Evolutionary conservation across 2,797 vertebrate genomes (phyloP).

Genomic region (Notolepis coatsorum): DNA sequence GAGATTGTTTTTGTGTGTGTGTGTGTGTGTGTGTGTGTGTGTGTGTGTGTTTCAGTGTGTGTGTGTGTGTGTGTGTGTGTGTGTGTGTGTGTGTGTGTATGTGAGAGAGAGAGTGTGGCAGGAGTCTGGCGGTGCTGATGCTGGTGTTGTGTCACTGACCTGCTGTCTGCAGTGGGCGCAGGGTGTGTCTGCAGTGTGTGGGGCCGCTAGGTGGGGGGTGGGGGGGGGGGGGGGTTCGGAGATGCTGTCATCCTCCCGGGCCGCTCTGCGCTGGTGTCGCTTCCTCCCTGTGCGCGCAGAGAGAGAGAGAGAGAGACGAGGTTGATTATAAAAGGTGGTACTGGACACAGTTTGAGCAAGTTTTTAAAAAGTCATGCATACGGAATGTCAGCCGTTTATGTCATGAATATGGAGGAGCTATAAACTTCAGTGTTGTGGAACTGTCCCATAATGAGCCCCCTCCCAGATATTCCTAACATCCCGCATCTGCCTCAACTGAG

Average conservation of each 20-base stretch:
- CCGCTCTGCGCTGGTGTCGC: slow-evolving; percentile 20
- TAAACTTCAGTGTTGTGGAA: no score
- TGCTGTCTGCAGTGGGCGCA: slow-evolving; percentile 64
- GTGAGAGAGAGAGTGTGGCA: slow-evolving; percentile 4
- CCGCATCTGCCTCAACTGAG: no score
- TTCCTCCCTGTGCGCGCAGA: slow-evolving; percentile 31
- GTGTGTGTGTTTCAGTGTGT: slow-evolving; percentile 40
- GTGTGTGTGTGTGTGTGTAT: slow-evolving; percentile 11
- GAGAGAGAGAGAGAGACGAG: slow-evolving; percentile 21
- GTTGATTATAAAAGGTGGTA: no score
- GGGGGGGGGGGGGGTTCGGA: slow-evolving; percentile 47
- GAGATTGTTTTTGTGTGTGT: slow-evolving; percentile 66
- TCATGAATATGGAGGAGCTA: no score
- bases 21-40: slow-evolving; percentile 9
- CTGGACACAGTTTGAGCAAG: no score
- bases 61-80: slow-evolving; percentile 67
- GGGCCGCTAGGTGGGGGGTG: no score
- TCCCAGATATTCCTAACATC: no score
- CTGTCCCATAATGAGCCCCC: no score
- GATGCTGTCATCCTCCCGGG: slow-evolving; percentile 54
- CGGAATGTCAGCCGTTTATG: no score
- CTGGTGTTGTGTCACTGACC: slow-evolving; percentile 65
- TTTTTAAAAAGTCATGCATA: no score
- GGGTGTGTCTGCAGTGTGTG: slow-evolving; percentile 79
- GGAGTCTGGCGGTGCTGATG: slow-evolving; percentile 61